phyloP scores from a whole-genome alignment of 2,888 invertebrate species.

The Eumacrocentrus americanus region DNA sequence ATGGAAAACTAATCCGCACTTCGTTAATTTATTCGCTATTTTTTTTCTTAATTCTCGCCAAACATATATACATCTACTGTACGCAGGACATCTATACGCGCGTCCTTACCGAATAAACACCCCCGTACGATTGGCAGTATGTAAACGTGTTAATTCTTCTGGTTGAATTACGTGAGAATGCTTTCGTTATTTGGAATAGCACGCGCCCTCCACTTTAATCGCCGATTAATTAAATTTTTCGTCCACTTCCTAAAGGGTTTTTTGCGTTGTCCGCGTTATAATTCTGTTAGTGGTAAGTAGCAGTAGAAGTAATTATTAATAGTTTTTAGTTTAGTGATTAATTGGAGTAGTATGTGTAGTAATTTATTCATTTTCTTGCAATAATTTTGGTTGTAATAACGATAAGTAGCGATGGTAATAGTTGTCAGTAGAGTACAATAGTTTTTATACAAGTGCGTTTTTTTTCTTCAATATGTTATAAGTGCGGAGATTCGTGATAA shows the following conservation, averaged over 20 bases:
- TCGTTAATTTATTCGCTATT: slow-evolving; percentile 24
- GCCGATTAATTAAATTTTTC: slow-evolving; percentile 17
- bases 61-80: slow-evolving; percentile 44
- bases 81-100: slow-evolving; percentile 34
- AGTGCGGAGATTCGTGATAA: slow-evolving; percentile 33
- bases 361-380: slow-evolving; percentile 12
- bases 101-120: slow-evolving; percentile 39
- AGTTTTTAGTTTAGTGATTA: slow-evolving; percentile 34
- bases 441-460: background rate
- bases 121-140: slow-evolving; percentile 57
- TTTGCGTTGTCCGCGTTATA: slow-evolving; percentile 30
- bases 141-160: slow-evolving; percentile 43
- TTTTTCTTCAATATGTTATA: slow-evolving; percentile 32
- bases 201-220: slow-evolving; percentile 10
- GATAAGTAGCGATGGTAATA: background rate
- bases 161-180: slow-evolving; percentile 23
- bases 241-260: slow-evolving; percentile 13
- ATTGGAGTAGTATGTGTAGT: slow-evolving; percentile 18
- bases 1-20: slow-evolving; percentile 43
- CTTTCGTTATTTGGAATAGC: slow-evolving; percentile 17
- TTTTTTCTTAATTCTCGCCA: slow-evolving; percentile 31
- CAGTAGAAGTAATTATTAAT: slow-evolving; percentile 29
- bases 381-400: slow-evolving; percentile 22
- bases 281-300: slow-evolving; percentile 27
- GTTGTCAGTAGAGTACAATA: background rate